Base-by-base conservation (phyloP, 2,888 invertebrate species). In the Acanthosoma haemorrhoidale region DNA sequence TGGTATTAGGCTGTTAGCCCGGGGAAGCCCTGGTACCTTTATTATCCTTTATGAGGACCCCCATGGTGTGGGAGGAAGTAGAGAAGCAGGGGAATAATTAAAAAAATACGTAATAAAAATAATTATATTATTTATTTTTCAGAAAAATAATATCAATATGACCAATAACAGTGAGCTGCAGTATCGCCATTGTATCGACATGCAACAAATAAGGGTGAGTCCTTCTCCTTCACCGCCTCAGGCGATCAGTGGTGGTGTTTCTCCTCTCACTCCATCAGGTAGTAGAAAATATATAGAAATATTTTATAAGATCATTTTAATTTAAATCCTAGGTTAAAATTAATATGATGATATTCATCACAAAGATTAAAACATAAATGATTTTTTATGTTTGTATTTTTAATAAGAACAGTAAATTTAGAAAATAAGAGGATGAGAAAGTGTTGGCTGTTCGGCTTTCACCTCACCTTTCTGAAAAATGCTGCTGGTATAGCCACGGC, bases 101-200 rank as follows among this genome's bases (percentile, higher is more conserved):
- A 58, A 31, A 8, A 13, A 9, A 15, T 32, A 16, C n/a, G 4
- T 18, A 21, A 34, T 2, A 36, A 4, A 2, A 21, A 21, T 18
- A 25, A n/a, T 38, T 1, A 21, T 61, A 21, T 21, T 38, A 18
- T 25, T 36, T 38, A 34, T 25, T 61, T 72, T 74, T 39, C 77
- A 81, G 80, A 80, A 79, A 75, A 78, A 79, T 74, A 80, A 79
- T 71, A 74, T 67, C 4, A 67, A 3, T 51, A 15, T 51, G 2
- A 43, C 29, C 5, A 51, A 67, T 34, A 67, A 32, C 18, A 34
- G 18, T 57, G 81, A 82, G 70, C 75, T 81, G 63, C 82, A 82
- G 72, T 77, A 81, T 69, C 78, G 80, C 63, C 82, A 82, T 74
- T 76, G 79, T 21, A 75, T 80, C 60, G 82, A 82, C 74, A 78